Percentiles rank a stretch among this genome's conserved stretches.
Evolutionary conservation across 2,888 invertebrate species (phyloP).

Genomic region (Trypoxylon attenuatum): DNA sequence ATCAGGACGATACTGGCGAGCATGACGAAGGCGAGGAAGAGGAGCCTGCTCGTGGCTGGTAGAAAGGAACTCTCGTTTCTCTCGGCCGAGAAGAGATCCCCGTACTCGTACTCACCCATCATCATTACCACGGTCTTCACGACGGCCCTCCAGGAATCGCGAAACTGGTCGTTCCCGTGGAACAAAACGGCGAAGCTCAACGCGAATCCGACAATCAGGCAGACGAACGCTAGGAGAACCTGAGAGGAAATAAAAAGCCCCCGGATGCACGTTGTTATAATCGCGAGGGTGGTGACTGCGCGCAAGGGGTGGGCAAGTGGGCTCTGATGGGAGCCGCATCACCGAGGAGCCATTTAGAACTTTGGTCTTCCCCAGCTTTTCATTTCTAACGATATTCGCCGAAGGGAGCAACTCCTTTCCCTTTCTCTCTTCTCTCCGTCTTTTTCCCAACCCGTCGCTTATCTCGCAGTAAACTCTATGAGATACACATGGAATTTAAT

Average conservation of each 20-base stretch:
- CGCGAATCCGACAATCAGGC: conserved; percentile 77
- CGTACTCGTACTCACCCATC: conserved; percentile 78
- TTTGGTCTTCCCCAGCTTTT: conserved; percentile 27
- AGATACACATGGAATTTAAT: conserved; percentile 25
- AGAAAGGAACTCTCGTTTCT: conserved; percentile 37
- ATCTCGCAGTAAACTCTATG: conserved; percentile 23
- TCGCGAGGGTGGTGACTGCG: conserved; percentile 35
- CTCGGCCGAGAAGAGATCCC: conserved; percentile 68
- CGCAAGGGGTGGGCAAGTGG: conserved; percentile 40
- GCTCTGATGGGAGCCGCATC: conserved; percentile 37
- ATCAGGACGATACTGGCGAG: conserved; percentile 77
- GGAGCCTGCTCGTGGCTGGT: conserved; percentile 72
- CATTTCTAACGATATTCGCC: conserved; percentile 45
- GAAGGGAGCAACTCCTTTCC: conserved; percentile 23
- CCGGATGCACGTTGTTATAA: conserved; percentile 56
- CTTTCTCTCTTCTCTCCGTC: conserved; percentile 17
- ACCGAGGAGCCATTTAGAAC: conserved; percentile 33
- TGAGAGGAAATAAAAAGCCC: conserved; percentile 63
- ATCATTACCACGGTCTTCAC: conserved; percentile 78
- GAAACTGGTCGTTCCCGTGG: conserved; percentile 72
- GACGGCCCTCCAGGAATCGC: conserved; percentile 60
- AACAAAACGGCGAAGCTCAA: conserved; percentile 77
- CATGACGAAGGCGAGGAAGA: conserved; percentile 76
- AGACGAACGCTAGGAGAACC: conserved; percentile 77
- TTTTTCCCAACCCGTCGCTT: conserved; percentile 13